Evolutionary conservation across 2,888 invertebrate genomes (phyloP).

Genomic region (Leptinotarsa tumamoca): DNA sequence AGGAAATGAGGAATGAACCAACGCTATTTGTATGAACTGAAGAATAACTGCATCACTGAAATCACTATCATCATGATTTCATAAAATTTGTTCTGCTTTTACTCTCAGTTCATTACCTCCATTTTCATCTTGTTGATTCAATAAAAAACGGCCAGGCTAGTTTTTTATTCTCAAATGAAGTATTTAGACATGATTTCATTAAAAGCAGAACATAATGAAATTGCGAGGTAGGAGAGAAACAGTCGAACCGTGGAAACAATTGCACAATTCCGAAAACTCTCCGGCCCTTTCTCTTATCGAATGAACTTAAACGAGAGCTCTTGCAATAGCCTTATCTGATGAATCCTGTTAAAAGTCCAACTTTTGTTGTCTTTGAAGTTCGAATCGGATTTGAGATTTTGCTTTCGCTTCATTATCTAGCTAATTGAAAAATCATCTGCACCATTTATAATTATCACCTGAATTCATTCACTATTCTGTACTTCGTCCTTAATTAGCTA

Average conservation of each 20-base stretch:
- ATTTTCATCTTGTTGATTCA: neutral
- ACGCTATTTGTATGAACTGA: no score
- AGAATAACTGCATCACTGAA: no score
- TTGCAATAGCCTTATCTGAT: neutral
- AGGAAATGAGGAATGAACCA: no score
- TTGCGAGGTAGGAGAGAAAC: neutral
- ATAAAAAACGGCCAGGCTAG: neutral
- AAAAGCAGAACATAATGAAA: neutral
- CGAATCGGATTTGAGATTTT: slow-evolving; percentile 3
- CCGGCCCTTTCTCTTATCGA: neutral
- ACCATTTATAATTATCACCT: slow-evolving; percentile 14
- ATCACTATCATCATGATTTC: no score
- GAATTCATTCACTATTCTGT: neutral
- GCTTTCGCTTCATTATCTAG: slow-evolving; percentile 11
- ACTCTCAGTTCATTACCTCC: neutral
- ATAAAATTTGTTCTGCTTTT: no score
- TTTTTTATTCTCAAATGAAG: neutral
- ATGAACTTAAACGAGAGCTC: slow-evolving; percentile 4
- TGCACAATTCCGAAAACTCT: neutral
- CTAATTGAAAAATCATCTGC: slow-evolving; percentile 8
- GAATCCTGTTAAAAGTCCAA: neutral
- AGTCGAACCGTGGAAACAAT: slow-evolving; percentile 1
- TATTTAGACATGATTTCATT: neutral
- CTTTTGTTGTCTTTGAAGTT: slow-evolving; percentile 9
- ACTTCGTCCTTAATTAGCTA: neutral